phyloP scores from a whole-genome alignment of 2,113 vertebrate genomes.

The Sigmodon hispidus region DNA sequence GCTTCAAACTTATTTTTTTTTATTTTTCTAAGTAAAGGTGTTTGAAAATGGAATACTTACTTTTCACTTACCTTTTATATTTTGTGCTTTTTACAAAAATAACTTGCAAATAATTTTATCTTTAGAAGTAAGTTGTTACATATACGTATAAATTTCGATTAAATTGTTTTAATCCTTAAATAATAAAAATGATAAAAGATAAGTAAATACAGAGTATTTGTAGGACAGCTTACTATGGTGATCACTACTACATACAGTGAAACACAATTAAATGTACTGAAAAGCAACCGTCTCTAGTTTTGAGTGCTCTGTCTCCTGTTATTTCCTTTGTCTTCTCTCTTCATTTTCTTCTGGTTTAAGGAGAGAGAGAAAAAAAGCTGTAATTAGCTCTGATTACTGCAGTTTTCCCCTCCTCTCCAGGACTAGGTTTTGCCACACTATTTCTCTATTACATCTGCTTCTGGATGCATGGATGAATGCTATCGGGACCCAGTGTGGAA shows the following conservation, averaged over 20 bases:
- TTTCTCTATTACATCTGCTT: neutral
- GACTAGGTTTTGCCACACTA: neutral
- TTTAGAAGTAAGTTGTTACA: constrained; percentile 5
- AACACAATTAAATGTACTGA: neutral
- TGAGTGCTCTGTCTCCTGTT: neutral
- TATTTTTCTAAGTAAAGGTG: too few species aligned
- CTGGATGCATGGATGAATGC: neutral
- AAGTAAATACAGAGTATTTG: neutral
- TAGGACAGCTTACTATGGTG: neutral
- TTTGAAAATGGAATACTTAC: neutral
- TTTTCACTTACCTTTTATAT: neutral
- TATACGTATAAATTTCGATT: neutral
- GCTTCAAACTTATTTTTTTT: neutral
- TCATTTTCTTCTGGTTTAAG: neutral
- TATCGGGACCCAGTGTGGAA: neutral
- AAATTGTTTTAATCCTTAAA: constrained; percentile 3
- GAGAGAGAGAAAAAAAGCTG: neutral
- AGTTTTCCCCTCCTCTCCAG: neutral
- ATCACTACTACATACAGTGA: neutral
- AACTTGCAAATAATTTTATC: neutral
- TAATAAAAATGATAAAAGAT: neutral
- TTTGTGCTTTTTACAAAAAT: neutral
- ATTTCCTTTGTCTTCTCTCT: neutral
- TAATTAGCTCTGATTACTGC: neutral
- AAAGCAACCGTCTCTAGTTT: neutral